Base-by-base conservation (phyloP, 2,888 invertebrate genomes). In the Hirtodrosophila alboralis region DNA sequence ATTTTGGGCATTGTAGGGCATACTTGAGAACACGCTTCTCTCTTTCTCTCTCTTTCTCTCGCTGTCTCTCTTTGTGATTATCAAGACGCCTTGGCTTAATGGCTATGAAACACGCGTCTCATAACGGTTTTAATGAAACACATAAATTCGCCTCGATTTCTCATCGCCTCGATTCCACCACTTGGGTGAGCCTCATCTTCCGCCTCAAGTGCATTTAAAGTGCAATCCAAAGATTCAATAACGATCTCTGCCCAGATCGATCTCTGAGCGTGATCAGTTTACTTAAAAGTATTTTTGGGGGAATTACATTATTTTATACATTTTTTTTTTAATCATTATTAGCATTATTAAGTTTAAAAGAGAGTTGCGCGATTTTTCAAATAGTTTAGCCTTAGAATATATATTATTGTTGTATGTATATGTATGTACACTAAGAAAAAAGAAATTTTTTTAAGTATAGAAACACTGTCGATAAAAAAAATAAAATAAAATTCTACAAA, bases 91-190 rank as follows among this genome's bases (percentile, higher is more conserved):
- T 48, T 56, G 51, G 34, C 48, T 84, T 86, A 84, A 86, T 80
- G 77, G 84, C 72, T 49, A 48, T 34, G 43, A 68, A 84, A 80
- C 81, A 83, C 81, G 81, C 81, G 79, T 65, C 69, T 65, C 48
- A 67, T 81, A 81, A 86, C 81, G 81, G 84, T 70, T 83, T 74
- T 84, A 86, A 77, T 86, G 80, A 80, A 84, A 80, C 71, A 77
- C 75, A 81, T 80, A 84, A 81, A 81, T 80, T 86, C 67, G 62
- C 43, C 57, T 48, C 49, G 54, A 57, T 54, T 56, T 37, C 62
- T 53, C 49, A 33, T 28, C 65, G 65, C 60, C 73, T 67, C 67
- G 56, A 52, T 76, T 70, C 85, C 73, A 68, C 85, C 73, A 68
- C 79, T 83, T 78, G 74, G 74, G 68, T 62, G 85, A 78, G 69